A percentile compares a stretch with the other conserved stretches of the same genome.
Conservation (phyloP, 1,140 invertebrate species). For the Drosophila teissieri region DNA sequence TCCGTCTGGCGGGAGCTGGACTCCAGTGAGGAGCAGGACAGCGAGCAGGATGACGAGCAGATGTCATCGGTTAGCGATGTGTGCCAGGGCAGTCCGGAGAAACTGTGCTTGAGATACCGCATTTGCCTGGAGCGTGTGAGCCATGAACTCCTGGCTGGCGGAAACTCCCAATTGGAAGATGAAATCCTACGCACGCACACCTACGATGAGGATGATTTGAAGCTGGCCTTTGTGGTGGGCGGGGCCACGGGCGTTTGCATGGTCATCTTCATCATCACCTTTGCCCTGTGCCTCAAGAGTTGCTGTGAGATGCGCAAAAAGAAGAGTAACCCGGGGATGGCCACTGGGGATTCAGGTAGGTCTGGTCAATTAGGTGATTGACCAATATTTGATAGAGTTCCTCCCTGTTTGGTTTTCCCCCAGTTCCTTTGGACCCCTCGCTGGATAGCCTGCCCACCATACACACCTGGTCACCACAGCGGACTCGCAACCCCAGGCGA, state of each 20-base stretch:
- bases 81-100: slow-evolving; percentile 65
- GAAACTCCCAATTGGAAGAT: slow-evolving; percentile 18
- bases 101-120: slow-evolving; percentile 64
- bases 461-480: slow-evolving; percentile 46
- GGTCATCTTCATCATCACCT: slow-evolving; percentile 76
- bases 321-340: slow-evolving; percentile 5
- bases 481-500: slow-evolving; percentile 51
- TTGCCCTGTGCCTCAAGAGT: slow-evolving; percentile 69
- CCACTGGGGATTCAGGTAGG: slow-evolving; percentile 31
- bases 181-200: slow-evolving; percentile 44
- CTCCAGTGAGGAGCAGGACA: slow-evolving; percentile 43
- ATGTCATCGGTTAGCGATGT: slow-evolving; percentile 53
- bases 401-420: neutral
- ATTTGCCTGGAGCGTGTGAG: slow-evolving; percentile 70
- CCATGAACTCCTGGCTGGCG: slow-evolving; percentile 53
- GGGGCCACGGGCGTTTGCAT: slow-evolving; percentile 72
- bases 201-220: slow-evolving; percentile 71
- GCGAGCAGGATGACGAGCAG: slow-evolving; percentile 16
- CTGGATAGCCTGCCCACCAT: slow-evolving; percentile 52
- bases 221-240: slow-evolving; percentile 70
- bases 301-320: slow-evolving; percentile 67
- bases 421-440: slow-evolving; percentile 47
- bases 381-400: neutral
- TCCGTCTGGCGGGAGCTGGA: slow-evolving; percentile 63
- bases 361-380: neutral